Base-by-base conservation (phyloP, 1,140 invertebrate species). In the Brachionus angularis region DNA sequence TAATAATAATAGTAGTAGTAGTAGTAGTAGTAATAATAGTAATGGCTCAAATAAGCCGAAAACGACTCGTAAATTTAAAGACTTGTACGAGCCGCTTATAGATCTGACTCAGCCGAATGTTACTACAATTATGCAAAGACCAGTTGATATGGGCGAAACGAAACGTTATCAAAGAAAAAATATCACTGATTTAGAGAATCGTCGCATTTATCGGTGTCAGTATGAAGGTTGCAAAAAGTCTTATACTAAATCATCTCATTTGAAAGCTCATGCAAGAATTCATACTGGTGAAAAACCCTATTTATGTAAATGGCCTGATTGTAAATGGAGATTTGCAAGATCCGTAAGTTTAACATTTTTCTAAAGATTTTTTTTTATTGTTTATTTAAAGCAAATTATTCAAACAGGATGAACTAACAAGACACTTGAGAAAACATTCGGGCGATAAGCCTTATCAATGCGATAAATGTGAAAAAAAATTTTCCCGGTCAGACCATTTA, bases 381-480 rank as follows among this genome's bases (percentile, higher is more conserved):
- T 10, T 42, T n/a, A n/a, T n/a, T n/a, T n/a, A n/a, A n/a, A n/a
- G n/a, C n/a, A n/a, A n/a, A n/a, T n/a, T 88, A 72, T 96, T 96
- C 7, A 77, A 76, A 76, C 77, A 76, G 34, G 77, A 77, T 27
- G 77, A 78, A 71, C 72, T 80, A n/a, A 79, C 61, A 16, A 21
- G 72, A 5, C 76, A 77, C 50, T 64, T 96, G 82, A 85, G 93
- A 52, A 96, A 94, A 80, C 93, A 96, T 81, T 95, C 93, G 0
- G 93, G 93, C 33, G 91, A 91, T 71, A 94, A 96, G 78, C 95
- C 95, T 8, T 98, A 97, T 86, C 92, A 93, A 79, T 97, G 94
- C 80, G 87, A 88, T 73, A 89, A 94, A 7, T 97, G 94, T 80
- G 91, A 95, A 79, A 84, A 92, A 14, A 78, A 89, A 14, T 97